Percentiles rank a stretch among this genome's conserved stretches.
Evolutionary conservation across 2,888 invertebrate species (phyloP).

Genomic region (Diplolepis rosae): DNA sequence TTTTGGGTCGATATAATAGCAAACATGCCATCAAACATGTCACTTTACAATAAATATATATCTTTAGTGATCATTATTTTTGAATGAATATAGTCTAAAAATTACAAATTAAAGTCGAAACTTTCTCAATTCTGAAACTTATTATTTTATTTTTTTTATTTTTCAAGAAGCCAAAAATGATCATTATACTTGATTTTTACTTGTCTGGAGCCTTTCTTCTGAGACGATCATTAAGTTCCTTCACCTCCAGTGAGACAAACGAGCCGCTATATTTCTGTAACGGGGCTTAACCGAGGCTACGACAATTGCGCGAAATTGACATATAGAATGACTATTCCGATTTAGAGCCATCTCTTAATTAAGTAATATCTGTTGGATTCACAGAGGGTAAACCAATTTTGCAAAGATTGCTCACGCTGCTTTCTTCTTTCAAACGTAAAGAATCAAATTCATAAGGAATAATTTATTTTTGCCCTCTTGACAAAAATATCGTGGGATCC

Average conservation of each 20-base stretch:
- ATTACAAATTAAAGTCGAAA: no score
- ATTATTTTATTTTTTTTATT: no score
- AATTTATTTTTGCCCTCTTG: no score
- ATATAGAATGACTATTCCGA: constrained; percentile 40
- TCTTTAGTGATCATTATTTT: no score
- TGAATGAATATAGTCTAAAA: no score
- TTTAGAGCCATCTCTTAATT: constrained; percentile 52
- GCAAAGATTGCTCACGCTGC: constrained; percentile 45
- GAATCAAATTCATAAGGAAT: no score
- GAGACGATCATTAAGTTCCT: not conserved
- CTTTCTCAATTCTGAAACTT: no score
- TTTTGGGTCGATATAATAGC: no score
- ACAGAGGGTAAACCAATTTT: constrained; percentile 60
- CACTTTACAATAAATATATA: no score
- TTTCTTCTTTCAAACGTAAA: constrained; percentile 24
- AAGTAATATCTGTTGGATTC: constrained; percentile 64
- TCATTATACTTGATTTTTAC: not conserved
- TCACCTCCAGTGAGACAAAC: constrained; percentile 19
- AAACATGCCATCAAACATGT: no score
- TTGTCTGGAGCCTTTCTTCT: not conserved
- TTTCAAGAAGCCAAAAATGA: not conserved
- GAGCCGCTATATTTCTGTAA: constrained; percentile 36
- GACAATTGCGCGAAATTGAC: constrained; percentile 59
- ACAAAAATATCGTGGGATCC: no score
- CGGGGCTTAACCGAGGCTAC: constrained; percentile 49